phyloP scores from a whole-genome alignment of 1,140 invertebrate genomes.

The Adelges cooleyi region DNA sequence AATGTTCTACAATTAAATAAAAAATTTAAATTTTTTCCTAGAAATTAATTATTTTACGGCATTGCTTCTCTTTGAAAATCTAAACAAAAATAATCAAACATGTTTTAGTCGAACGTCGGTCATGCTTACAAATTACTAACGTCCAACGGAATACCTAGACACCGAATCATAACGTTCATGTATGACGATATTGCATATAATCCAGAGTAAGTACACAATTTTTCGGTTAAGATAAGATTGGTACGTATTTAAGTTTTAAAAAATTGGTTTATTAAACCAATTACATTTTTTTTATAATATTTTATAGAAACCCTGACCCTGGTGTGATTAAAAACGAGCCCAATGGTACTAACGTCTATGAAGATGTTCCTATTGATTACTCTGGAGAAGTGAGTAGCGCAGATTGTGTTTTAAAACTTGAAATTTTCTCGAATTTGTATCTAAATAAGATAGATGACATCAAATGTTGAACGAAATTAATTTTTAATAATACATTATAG shows the following conservation, averaged over 20 bases:
- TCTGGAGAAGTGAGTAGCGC: conserved; percentile 16
- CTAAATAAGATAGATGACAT: too few relatives aligned
- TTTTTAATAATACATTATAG: too few relatives aligned
- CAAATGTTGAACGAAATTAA: too few relatives aligned
- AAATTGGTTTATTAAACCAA: too few relatives aligned
- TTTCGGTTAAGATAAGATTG: background rate
- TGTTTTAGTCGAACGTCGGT: conserved; percentile 46
- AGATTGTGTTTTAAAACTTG: background rate
- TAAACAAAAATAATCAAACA: background rate
- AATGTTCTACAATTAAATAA: background rate
- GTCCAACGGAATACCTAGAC: conserved; percentile 43
- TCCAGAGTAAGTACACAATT: conserved; percentile 37
- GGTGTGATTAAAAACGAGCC: conserved; percentile 31
- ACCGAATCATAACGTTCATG: conserved; percentile 52
- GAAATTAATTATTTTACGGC: too few relatives aligned
- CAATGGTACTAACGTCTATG: conserved; percentile 31
- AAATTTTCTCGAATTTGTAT: too few relatives aligned
- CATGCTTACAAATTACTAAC: conserved; percentile 50
- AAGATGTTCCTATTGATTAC: conserved; percentile 31
- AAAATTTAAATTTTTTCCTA: too few relatives aligned
- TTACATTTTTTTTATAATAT: background rate
- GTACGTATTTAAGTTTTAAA: background rate
- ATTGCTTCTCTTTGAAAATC: too few relatives aligned
- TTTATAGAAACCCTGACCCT: conserved; percentile 28
- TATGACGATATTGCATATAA: conserved; percentile 51